Base-by-base conservation (phyloP, 2,888 invertebrate species). In the Sinopyrophorus schimmeli region DNA sequence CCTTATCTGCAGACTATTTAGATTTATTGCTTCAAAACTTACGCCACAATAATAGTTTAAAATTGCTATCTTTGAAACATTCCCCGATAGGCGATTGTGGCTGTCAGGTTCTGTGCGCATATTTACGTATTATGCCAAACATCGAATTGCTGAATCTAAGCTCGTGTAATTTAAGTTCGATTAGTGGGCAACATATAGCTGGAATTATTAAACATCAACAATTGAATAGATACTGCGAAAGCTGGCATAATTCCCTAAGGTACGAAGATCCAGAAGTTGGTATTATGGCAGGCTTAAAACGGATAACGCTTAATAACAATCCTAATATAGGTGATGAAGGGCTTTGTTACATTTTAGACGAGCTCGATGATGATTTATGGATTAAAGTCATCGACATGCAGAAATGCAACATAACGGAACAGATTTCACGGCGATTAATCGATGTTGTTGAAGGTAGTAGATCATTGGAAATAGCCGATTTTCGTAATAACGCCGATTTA, bases 241-340 rank as follows among this genome's bases (percentile, higher is more conserved):
- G 86, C 51, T 91, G 90, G 90, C 83, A 86, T 54, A 84, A 86
- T 59, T 88, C 89, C 4, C 68, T 91, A 40, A 79, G 90, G n/a
- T 89, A 89, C 66, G 80, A 85, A 9, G 76, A 84, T 31, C 87
- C 89, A 0, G 81, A 88, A 59, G 71, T 85, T n/a, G 83, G 84
- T 49, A 72, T 80, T 0, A 87, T 89, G 81, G 79, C 83, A 0
- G 90, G 90, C 0, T 70, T 90, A 11, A 80, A 86, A 32, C 76
- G 84, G 24, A 76, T 91, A 47, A 80, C 82, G 0, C 64, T 90
- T 11, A 87, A 88, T 61, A 80, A 80, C 20, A 90, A 90, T 72
- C 79, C 81, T 0, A 76, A 76, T 49, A 71, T 90, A 7, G 81
- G 83, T 0, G 87, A 89, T 66, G 73, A 74, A 0, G 89, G 87